Conservation (phyloP, 2,888 invertebrate species). For the Mamestra brassicae region DNA sequence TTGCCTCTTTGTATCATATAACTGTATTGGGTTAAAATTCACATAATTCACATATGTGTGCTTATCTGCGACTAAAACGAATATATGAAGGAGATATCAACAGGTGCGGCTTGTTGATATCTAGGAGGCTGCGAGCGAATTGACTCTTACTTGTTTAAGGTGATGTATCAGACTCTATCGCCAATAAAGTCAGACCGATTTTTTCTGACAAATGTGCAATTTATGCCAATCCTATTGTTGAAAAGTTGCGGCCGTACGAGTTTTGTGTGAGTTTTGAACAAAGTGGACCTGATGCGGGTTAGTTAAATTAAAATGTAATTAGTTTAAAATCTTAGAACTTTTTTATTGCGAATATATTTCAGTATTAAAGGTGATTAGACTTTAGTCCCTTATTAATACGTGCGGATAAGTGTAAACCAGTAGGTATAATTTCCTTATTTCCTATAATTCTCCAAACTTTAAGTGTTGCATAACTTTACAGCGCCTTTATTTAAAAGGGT, state of each 20-base stretch:
- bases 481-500: background rate
- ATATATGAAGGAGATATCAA: background rate
- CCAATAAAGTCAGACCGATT: constrained; percentile 37
- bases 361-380: background rate
- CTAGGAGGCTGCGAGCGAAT: background rate
- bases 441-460: background rate
- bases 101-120: constrained; percentile 18
- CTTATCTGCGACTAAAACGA: background rate
- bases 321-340: background rate
- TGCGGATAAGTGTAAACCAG: too few relatives aligned
- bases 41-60: too few relatives aligned
- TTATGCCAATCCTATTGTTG: constrained; percentile 66
- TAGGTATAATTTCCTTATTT: background rate
- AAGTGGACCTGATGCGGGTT: constrained; percentile 46
- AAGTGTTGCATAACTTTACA: background rate
- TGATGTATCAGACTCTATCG: constrained; percentile 40
- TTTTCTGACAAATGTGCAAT: constrained; percentile 42
- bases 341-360: background rate
- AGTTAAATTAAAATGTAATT: constrained; percentile 31
- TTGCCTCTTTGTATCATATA: background rate
- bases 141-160: constrained; percentile 42
- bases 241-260: constrained; percentile 72
- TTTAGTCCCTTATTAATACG: background rate
- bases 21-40: background rate
- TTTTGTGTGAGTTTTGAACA: constrained; percentile 68